Base-by-base conservation (phyloP, 1,140 invertebrate species). In the Aphelenchoides fujianensis region DNA sequence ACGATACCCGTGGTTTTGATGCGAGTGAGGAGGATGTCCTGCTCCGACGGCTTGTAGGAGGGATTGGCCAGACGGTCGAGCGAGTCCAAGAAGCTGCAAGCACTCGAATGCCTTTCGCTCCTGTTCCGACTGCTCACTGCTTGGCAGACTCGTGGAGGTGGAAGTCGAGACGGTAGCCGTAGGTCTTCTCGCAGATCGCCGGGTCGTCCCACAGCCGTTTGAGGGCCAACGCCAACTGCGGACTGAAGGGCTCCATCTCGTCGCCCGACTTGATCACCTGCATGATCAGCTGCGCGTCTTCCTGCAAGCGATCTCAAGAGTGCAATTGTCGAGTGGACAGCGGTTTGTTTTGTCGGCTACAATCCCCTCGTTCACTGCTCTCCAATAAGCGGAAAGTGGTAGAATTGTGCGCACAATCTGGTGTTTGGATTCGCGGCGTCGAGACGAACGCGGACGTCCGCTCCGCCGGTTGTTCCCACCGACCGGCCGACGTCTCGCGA, bases 21-120 rank as follows among this genome's bases (percentile, higher is more conserved):
- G 90, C 94, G 90, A 84, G 94, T 94, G 85, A 94, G 90, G 78
- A 97, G 89, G 87, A 97, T 96, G 89, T 97, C 94, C 88, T 97
- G 94, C 88, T 95, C 91, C 80, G 92, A 93, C 73, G 94, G 94
- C 85, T 95, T 89, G 89, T 96, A 97, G 88, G 92, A 90, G 84
- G 89, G 89, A 83, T 89, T 90, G 84, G 92, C 91, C 83, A 97
- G 92, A 87, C 94, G 90, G 88, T 96, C 93, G 85, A 97, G 91
- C 89, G 92, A 91, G 89, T 93, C 92, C 52, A 82, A 31, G 70
- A 82, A 82, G 54, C 79, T 80, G 63, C 55, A 80, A 76, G 36
- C 31, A 69, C 16, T n/a, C n/a, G 16, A 23, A 30, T 27, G 1
- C 2, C 1, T 19, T 27, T 69, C n/a, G n/a, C n/a, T 30, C 59